Percentiles rank a stretch among this genome's conserved stretches.
These are phyloP conservation scores for Scrobipalpa atriplicella DNA, from an alignment of 2,888 invertebrate species.

Conservation along the genomic window DNA sequence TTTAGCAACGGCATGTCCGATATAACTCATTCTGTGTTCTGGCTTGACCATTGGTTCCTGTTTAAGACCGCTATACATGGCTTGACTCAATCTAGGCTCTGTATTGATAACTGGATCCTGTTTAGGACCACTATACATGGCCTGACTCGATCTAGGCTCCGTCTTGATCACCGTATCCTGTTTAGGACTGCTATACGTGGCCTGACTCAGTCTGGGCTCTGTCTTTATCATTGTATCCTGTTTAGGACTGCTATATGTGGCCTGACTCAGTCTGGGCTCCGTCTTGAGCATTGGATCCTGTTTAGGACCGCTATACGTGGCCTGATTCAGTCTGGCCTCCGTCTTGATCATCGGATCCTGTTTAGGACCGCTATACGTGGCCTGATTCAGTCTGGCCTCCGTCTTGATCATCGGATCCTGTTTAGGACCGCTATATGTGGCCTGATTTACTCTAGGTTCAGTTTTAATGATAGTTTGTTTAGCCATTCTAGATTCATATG, in stretches of 20 bases:
- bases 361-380: background rate
- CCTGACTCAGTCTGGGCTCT: background rate
- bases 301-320: background rate
- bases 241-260: background rate
- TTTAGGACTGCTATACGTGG: too few species aligned
- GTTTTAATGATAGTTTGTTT: background rate
- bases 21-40: background rate
- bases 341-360: conserved; percentile 1
- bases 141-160: background rate
- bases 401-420: background rate
- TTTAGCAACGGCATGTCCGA: conserved; percentile 31
- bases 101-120: background rate
- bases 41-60: background rate
- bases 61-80: background rate
- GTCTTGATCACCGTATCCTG: background rate
- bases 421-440: background rate
- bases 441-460: background rate
- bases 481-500: too few species aligned
- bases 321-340: background rate
- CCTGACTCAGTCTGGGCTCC: background rate
- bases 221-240: background rate
- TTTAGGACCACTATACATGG: background rate
- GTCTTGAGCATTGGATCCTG: background rate
- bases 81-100: background rate
- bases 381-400: background rate